A percentile compares a stretch with the other conserved stretches of the same genome.
These are phyloP conservation scores for Alitta virens DNA, from an alignment of 2,888 invertebrate species.

Conservation along the genomic window DNA sequence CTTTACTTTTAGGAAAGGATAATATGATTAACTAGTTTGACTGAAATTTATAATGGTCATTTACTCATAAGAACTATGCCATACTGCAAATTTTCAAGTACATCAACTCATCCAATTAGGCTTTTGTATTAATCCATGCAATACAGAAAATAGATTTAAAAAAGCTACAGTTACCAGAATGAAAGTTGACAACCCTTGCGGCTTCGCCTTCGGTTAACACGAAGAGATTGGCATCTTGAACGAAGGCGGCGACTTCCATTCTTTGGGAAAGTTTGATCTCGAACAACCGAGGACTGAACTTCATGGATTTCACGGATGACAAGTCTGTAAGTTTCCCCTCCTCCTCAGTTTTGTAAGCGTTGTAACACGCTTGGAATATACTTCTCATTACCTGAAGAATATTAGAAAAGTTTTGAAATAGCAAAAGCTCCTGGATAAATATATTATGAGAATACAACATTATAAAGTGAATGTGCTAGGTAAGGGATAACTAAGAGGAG, in stretches of 20 bases:
- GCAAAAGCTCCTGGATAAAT: no score
- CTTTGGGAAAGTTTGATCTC: slow-evolving; percentile 48
- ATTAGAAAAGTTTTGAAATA: background rate
- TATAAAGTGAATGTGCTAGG: no score
- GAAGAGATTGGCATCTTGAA: slow-evolving; percentile 48
- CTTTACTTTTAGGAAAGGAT: no score
- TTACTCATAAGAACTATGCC: no score
- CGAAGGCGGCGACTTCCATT: slow-evolving; percentile 45
- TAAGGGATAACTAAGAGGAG: background rate
- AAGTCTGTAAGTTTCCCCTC: slow-evolving; percentile 44
- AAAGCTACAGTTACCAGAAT: slow-evolving; percentile 40
- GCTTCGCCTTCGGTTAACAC: slow-evolving; percentile 51
- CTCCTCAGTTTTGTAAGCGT: slow-evolving; percentile 41
- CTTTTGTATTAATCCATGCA: no score
- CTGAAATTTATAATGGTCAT: no score
- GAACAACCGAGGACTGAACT: slow-evolving; percentile 50
- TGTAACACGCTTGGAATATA: slow-evolving; percentile 52
- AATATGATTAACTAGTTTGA: no score
- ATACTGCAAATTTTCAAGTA: no score
- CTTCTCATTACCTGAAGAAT: slow-evolving; percentile 49
- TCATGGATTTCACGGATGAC: slow-evolving; percentile 44
- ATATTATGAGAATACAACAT: no score
- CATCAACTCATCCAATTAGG: no score
- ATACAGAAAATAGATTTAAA: no score
- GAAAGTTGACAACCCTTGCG: slow-evolving; percentile 45